Base-by-base conservation (phyloP, 2,797 vertebrate species). In the Tapera naevia region DNA sequence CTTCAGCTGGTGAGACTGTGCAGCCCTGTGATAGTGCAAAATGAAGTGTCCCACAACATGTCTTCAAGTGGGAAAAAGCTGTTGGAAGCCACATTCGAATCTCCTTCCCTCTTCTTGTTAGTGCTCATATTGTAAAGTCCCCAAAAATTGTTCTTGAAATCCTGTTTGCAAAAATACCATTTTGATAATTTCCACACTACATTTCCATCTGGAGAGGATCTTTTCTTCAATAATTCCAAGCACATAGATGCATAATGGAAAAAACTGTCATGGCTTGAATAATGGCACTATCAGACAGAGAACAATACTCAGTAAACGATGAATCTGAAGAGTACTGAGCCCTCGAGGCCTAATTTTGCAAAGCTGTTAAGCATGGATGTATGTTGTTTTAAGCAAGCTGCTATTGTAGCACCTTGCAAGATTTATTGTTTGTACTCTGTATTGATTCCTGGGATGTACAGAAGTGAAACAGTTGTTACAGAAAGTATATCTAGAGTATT, bases 381-480 rank as follows among this genome's bases (percentile, higher is more conserved):
- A 39, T 50, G 62, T 73, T 94, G 66, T 90, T 93, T 84, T 86
- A 93, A 94, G 60, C 87, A 88, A 75, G 66, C 51, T 86, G 48
- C 66, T 89, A 9, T 64, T 86, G 45, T 54, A 93, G 58, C 89
- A 91, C 70, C 54, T 88, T 33, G 2, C 39, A 83, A 84, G 64
- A 92, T 88, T 81, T 93, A 96, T 61, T 84, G 51, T 35, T 86
- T 1, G 0, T 41, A 14, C 18, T 79, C 27, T 0, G 28, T 62
- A 92, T 30, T 0, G 41, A 86, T 90, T 81, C 30, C 73, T 86
- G 70, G 17, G 37, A 56, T 43, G 33, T 45, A 62, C 60, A 57
- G 60, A 80, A 66, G 51, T 72, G 62, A 60, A 84, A 28, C 13
- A 81, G 43, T 66, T 86, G 43, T 69, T 80, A 43, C 9, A 65